phyloP scores from a whole-genome alignment of 64 coral and sea anemone species.

The Porites lutea region DNA sequence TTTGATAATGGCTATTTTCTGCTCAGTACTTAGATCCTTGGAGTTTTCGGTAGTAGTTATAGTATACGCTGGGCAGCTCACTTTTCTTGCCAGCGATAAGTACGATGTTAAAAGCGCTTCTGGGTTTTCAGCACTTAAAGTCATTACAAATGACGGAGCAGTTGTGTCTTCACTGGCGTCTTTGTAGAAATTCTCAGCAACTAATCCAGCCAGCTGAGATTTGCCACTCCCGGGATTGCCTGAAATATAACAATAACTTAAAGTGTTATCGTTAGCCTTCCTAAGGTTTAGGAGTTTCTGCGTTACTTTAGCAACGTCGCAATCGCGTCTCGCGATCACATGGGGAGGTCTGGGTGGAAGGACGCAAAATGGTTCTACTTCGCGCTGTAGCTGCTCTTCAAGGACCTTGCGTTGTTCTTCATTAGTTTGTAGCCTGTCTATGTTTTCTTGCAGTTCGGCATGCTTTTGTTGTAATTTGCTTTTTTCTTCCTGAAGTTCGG shows the following conservation, averaged over 20 bases:
- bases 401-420: slow-evolving; percentile 20
- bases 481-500: no score
- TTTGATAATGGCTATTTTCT: background rate
- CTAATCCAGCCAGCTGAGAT: no score
- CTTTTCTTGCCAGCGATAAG: background rate
- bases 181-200: no score
- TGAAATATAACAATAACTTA: background rate
- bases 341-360: no score
- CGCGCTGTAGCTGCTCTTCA: slow-evolving; percentile 23
- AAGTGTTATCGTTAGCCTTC: background rate
- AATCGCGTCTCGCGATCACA: background rate
- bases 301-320: background rate
- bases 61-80: slow-evolving; percentile 21
- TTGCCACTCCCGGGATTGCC: no score
- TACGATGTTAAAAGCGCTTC: slow-evolving; percentile 25
- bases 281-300: background rate
- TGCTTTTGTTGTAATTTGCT: no score
- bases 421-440: no score
- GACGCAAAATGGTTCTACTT: background rate
- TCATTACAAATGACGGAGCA: slow-evolving; percentile 1
- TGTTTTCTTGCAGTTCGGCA: no score
- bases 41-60: background rate
- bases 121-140: background rate
- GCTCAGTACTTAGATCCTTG: background rate
- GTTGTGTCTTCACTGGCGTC: background rate